phyloP scores from a whole-genome alignment of 2,797 vertebrate genomes.

The Moxostoma hubbsi region DNA sequence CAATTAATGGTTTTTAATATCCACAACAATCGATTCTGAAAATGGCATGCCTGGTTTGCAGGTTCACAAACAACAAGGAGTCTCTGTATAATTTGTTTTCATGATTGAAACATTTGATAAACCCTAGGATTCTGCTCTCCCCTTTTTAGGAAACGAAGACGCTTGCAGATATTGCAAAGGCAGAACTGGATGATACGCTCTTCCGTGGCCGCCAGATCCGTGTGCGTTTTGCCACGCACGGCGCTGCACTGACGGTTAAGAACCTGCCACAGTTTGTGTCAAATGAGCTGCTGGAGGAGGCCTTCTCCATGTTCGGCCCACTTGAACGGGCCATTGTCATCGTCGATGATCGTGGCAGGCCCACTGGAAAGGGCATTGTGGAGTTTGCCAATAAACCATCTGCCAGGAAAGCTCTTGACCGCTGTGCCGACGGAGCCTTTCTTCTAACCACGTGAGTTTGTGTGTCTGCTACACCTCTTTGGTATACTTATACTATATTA shows the following conservation, averaged over 20 bases:
- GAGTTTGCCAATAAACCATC: slow-evolving; percentile 96
- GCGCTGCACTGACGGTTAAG: slow-evolving; percentile 88
- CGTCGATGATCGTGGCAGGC: slow-evolving; percentile 94
- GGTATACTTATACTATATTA: background rate
- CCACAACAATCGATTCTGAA: too few relatives aligned
- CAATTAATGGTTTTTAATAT: too few relatives aligned
- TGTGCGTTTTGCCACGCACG: slow-evolving; percentile 94
- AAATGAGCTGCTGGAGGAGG: slow-evolving; percentile 95
- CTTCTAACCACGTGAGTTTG: slow-evolving; percentile 88
- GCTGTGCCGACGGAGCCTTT: slow-evolving; percentile 91
- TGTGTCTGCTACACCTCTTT: background rate
- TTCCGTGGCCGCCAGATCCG: slow-evolving; percentile 91
- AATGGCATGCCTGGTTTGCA: too few relatives aligned
- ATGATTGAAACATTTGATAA: too few relatives aligned
- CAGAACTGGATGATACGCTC: slow-evolving; percentile 91
- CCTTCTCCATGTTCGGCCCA: slow-evolving; percentile 91
- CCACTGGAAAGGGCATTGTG: slow-evolving; percentile 95
- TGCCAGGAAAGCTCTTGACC: slow-evolving; percentile 93
- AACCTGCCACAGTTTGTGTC: slow-evolving; percentile 96
- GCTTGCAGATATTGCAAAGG: slow-evolving; percentile 93
- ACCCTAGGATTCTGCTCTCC: slow-evolving; percentile 3
- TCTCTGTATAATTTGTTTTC: too few relatives aligned
- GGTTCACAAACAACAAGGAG: too few relatives aligned
- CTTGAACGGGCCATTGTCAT: slow-evolving; percentile 95
- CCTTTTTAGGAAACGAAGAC: slow-evolving; percentile 87